A percentile compares a stretch with the other conserved stretches of the same genome.
These are phyloP conservation scores for Brienomyrus longianalis DNA, from an alignment of 2,113 vertebrate genomes.

Conservation along the genomic window DNA sequence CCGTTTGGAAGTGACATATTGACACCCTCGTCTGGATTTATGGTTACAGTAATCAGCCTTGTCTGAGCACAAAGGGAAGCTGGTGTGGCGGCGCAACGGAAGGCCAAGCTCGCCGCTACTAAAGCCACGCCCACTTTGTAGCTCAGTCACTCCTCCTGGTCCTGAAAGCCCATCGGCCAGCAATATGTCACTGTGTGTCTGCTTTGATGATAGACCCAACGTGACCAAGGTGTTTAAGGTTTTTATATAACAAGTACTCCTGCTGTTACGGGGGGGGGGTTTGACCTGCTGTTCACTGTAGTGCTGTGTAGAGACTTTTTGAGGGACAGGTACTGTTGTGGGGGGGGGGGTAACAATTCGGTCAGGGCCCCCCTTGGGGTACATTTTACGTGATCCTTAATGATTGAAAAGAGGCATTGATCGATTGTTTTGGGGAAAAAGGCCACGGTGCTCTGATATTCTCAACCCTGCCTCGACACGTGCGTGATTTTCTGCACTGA, in stretches of 20 bases:
- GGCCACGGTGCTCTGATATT: not conserved
- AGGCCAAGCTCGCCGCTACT: not conserved
- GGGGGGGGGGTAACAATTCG: too few species aligned
- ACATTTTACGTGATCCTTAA: conserved; percentile 20
- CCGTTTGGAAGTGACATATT: conserved; percentile 24
- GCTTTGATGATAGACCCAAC: conserved; percentile 56
- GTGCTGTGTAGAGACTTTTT: too few species aligned
- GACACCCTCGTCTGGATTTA: conserved; percentile 26
- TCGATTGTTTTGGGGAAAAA: not conserved
- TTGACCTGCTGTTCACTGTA: not conserved
- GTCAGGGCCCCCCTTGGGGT: too few species aligned
- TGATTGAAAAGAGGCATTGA: too few species aligned
- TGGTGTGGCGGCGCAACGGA: not conserved
- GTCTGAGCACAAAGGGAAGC: conserved; percentile 12
- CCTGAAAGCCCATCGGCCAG: not conserved
- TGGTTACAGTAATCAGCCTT: conserved; percentile 15
- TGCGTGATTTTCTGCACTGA: not conserved
- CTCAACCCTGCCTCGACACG: too few species aligned
- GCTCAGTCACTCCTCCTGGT: not conserved
- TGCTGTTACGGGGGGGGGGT: conserved; percentile 8
- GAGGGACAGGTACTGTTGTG: too few species aligned
- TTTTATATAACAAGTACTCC: conserved; percentile 47
- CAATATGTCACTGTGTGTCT: not conserved
- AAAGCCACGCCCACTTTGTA: not conserved
- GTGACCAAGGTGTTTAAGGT: conserved; percentile 61